These are phyloP conservation scores for Timema podura DNA, from an alignment of 2,888 invertebrate genomes.

Conservation along the genomic window DNA sequence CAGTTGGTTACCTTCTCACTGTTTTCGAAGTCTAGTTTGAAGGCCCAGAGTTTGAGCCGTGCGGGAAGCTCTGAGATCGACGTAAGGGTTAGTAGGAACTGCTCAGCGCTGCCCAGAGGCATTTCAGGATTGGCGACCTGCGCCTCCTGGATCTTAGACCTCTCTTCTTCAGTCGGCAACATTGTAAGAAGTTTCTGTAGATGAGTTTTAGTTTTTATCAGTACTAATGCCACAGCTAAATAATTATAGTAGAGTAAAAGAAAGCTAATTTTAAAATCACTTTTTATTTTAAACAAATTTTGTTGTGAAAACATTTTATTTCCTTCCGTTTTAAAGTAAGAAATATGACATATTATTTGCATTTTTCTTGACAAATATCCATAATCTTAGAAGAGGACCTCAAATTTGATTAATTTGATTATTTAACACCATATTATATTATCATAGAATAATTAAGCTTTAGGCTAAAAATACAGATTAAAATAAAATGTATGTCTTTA, in stretches of 20 bases:
- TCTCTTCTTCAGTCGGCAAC: slow-evolving; percentile 96
- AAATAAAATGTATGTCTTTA: too few species aligned
- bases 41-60: slow-evolving; percentile 93
- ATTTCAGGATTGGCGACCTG: slow-evolving; percentile 87
- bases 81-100: slow-evolving; percentile 93
- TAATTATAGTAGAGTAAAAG: background rate
- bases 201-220: slow-evolving; percentile 4
- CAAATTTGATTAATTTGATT: too few species aligned
- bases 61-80: slow-evolving; percentile 94
- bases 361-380: too few species aligned
- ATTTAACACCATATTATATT: too few species aligned
- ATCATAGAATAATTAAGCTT: too few species aligned
- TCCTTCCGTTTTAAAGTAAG: background rate
- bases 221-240: too few species aligned
- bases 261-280: background rate
- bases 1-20: slow-evolving; percentile 68
- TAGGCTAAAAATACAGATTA: too few species aligned
- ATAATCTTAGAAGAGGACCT: too few species aligned
- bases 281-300: background rate
- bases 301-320: background rate
- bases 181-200: slow-evolving; percentile 86
- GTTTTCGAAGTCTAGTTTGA: slow-evolving; percentile 97
- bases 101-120: slow-evolving; percentile 93
- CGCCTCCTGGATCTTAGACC: slow-evolving; percentile 93
- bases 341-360: too few species aligned